phyloP scores from a whole-genome alignment of 2,113 vertebrate species.

The Lutjanus erythropterus region DNA sequence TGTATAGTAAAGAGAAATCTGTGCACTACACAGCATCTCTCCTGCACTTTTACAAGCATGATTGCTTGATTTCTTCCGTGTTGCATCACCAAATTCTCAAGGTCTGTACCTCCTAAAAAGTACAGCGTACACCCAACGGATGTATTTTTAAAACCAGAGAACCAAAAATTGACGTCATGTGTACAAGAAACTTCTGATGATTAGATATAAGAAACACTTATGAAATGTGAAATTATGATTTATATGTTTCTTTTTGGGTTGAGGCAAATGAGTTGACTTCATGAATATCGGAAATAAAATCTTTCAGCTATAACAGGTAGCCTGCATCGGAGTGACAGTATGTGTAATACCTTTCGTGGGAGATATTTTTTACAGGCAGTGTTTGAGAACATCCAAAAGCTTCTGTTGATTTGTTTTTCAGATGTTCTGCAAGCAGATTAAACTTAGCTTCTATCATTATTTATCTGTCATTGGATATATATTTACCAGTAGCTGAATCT shows the following conservation, averaged over 20 bases:
- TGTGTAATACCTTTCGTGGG: conserved; percentile 20
- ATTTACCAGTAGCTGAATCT: conserved; percentile 35
- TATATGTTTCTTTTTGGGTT: background rate
- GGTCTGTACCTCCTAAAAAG: background rate
- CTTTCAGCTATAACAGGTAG: background rate
- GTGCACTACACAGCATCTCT: no score
- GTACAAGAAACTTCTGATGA: no score
- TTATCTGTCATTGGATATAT: conserved; percentile 51
- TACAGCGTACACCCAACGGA: background rate
- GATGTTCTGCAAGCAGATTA: conserved; percentile 56
- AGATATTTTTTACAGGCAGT: conserved; percentile 36
- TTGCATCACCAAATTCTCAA: no score
- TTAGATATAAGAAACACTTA: no score
- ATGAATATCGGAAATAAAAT: conserved; percentile 19
- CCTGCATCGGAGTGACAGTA: conserved; percentile 6
- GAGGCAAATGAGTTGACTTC: background rate
- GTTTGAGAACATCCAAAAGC: conserved; percentile 26
- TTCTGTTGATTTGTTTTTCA: conserved; percentile 57
- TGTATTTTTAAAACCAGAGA: background rate
- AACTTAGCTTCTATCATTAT: conserved; percentile 59
- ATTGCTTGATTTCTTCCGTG: no score
- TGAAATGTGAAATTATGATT: background rate
- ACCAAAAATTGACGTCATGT: background rate
- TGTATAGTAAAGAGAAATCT: no score
- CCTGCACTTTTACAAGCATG: no score